A percentile compares a stretch with the other conserved stretches of the same genome.
Evolutionary conservation across 2,888 invertebrate species (phyloP).

Genomic region (Cephus spinipes): DNA sequence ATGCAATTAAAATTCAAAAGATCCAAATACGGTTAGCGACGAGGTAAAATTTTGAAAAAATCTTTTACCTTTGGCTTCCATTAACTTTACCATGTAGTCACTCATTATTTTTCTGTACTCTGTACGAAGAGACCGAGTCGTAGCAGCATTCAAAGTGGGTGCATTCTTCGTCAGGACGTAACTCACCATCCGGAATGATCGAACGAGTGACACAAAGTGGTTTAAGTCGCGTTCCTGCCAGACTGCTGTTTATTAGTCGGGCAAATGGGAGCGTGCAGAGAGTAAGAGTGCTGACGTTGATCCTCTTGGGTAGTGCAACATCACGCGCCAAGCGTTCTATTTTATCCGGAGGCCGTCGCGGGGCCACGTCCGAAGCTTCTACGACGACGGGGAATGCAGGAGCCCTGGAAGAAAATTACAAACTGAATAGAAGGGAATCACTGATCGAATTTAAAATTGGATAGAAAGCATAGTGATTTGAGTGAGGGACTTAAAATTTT

Average conservation of each 20-base stretch:
- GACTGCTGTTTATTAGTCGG: conserved; percentile 6
- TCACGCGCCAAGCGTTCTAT: conserved; percentile 5
- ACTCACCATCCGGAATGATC: conserved; percentile 7
- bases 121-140: not conserved
- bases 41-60: not conserved
- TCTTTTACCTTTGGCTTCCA: not conserved
- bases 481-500: not conserved
- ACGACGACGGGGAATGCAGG: not conserved
- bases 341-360: not conserved
- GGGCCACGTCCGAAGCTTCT: not conserved
- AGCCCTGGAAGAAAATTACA: not conserved
- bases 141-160: not conserved
- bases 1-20: not conserved
- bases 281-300: conserved; percentile 1
- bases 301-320: not conserved
- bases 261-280: not conserved
- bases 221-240: conserved; percentile 1
- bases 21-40: not conserved
- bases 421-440: not conserved
- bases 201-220: conserved; percentile 5
- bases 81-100: not conserved
- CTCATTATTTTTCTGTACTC: not conserved
- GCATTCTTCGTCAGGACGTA: not conserved
- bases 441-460: not conserved
- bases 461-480: not conserved